phyloP scores from a whole-genome alignment of 2,797 vertebrate species.

The Darevskia mixta region DNA sequence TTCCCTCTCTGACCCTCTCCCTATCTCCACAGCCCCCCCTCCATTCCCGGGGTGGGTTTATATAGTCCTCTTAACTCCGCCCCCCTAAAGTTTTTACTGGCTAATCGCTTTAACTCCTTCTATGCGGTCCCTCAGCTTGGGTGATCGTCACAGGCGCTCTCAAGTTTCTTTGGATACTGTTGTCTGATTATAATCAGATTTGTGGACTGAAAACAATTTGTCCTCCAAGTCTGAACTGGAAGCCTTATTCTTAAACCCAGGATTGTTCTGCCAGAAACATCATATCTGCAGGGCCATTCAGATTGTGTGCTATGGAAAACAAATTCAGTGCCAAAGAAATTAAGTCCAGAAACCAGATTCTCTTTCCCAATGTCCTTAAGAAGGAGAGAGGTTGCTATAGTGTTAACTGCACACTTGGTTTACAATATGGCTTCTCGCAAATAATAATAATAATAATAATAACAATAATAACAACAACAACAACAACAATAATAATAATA shows the following conservation, averaged over 20 bases:
- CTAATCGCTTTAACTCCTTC: no score
- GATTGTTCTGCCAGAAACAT: background rate
- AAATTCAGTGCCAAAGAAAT: background rate
- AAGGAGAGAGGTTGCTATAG: background rate
- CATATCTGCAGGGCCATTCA: background rate
- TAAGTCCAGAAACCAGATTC: background rate
- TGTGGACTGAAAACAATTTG: constrained; percentile 19
- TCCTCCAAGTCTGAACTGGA: background rate
- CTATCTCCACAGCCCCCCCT: no score
- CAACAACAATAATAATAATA: no score
- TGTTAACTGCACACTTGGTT: background rate
- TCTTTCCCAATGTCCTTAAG: background rate
- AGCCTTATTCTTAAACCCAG: constrained; percentile 14
- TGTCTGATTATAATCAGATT: constrained; percentile 43
- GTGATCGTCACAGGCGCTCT: no score
- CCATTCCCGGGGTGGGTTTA: no score
- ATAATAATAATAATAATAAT: no score
- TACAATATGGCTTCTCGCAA: background rate
- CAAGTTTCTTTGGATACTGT: background rate
- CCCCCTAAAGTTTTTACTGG: no score
- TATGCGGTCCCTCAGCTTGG: no score
- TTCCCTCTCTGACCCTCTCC: no score
- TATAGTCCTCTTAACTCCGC: no score
- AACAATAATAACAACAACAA: no score
- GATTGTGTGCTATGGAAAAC: background rate